Evolutionary conservation across 2,113 vertebrate genomes (phyloP), one percentile per base, ranked within the genome.

Genomic region (Sceloporus undulatus): DNA sequence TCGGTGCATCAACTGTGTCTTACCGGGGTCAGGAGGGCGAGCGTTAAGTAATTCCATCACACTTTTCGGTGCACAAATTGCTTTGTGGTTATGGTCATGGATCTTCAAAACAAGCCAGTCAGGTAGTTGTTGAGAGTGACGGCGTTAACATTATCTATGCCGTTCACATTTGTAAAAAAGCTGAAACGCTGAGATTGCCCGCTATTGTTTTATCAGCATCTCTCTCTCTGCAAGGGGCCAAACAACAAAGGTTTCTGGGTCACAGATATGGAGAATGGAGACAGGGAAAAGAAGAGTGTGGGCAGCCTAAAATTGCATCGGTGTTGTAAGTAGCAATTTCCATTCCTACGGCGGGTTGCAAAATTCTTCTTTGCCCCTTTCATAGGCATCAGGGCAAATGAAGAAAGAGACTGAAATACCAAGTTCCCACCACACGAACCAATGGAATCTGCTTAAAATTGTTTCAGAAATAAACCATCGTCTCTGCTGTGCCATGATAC

Each of bases 81-180:
- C 34, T 56, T 82, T 59, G 68, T 40, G 23, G 80, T 77, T 52
- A 62, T 52, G 62, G 19, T 62, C 80, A 68, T 29, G n/a, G 13
- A 66, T 83, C 87, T 88, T 68, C 80, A 77, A 68, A 83, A 83
- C 79, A 83, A 40, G 80, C 87, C 13, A 18, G 38, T 16, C 42
- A 77, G 80, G 71, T 54, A 83, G 42, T 19, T 29, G 18, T 54
- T 25, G 62, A 76, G 83, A 66, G 18, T 19, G 66, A 56, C 2
- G n/a, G 34, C 1, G 34, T 56, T 38, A 38, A 29, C 65, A 59
- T 73, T 13, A 38, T 52, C 70, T 23, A 21, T 56, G 40, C 40
- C 48, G 59, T 68, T 77, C 56, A 66, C 38, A 16, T 14, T 2
- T 56, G 19, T 38, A 52, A 81, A 59, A 59, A 48, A 16, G 59